Evolutionary conservation across 2,888 invertebrate species (phyloP).

Genomic region (Microchrysa polita): DNA sequence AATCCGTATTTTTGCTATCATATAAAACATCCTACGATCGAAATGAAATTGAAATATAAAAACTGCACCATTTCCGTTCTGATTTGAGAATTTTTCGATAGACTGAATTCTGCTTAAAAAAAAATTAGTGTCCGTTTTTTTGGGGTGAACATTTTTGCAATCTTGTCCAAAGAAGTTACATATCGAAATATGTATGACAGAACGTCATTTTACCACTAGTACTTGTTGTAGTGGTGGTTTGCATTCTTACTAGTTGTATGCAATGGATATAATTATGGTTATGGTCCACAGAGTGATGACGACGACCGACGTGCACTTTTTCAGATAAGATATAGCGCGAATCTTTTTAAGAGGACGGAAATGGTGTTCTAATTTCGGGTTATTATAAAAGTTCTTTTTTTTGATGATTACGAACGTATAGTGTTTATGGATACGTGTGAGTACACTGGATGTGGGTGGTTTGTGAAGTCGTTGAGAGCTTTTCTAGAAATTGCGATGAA

Average conservation of each 20-base stretch:
- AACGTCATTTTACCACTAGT: not conserved
- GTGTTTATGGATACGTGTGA: not conserved
- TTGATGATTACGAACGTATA: conserved; percentile 9
- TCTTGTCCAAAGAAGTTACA: no score
- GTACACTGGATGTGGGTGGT: not conserved
- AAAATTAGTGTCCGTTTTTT: no score
- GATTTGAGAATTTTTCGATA: not conserved
- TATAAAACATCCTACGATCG: not conserved
- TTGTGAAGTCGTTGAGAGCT: not conserved
- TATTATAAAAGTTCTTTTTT: conserved; percentile 36
- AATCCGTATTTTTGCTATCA: not conserved
- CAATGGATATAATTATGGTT: conserved; percentile 3
- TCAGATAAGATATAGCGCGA: conserved; percentile 25
- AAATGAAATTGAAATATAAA: not conserved
- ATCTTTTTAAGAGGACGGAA: conserved; percentile 34
- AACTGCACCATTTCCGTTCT: not conserved
- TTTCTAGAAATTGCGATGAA: not conserved
- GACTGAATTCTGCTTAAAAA: not conserved
- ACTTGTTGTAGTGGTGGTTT: not conserved
- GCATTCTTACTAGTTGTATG: not conserved
- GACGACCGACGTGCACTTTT: conserved; percentile 2
- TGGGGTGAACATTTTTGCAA: no score
- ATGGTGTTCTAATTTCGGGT: conserved; percentile 30
- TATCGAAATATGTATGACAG: no score
- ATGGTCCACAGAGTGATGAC: not conserved